Evolutionary conservation across 2,113 vertebrate genomes (phyloP), one percentile per base, ranked within the genome.

Genomic region (Mionectes macconnelli): DNA sequence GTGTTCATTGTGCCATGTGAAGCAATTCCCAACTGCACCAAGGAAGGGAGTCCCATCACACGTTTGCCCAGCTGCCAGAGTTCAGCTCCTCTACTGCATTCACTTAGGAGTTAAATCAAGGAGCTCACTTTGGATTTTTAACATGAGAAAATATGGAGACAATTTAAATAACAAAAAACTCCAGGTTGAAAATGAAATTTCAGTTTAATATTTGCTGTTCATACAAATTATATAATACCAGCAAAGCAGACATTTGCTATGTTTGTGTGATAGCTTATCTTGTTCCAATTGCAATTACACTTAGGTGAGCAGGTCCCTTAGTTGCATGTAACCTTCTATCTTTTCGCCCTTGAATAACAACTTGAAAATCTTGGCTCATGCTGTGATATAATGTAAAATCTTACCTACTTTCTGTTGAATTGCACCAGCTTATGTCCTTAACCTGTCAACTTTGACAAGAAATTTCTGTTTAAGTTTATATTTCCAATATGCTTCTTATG

Each of bases 371-470:
- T 93, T 69, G 73, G 28, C 20, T 70, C 12, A 49, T 60, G 64
- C 21, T 73, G 53, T 81, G 52, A 74, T 92, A 80, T 59, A 75
- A 60, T 85, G 96, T 52, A 74, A 90, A 95, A 75, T 93, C 87
- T 96, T 94, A 91, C 69, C 69, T 76, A 78, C 45, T 49, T 44
- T 83, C 55, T 88, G 67, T 92, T 96, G 97, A 96, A 94, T 93
- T 94, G 44, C 27, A 80, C 19, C 21, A 64, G 15, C 22, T 91
- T 96, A 89, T 93, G 84, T 91, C 89, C 90, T 94, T 75, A 92
- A 87, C 80, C 39, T 81, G 87, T 75, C 67, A 95, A 80, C 39
- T 92, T 81, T 78, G 87, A 85, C 78, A 75, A 86, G 67, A 89
- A 85, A 88, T 91, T 82, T 88, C n/a, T 95, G 33, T 21, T 45